Conservation (phyloP, 2,888 invertebrate species). For the Lysandra coridon region DNA sequence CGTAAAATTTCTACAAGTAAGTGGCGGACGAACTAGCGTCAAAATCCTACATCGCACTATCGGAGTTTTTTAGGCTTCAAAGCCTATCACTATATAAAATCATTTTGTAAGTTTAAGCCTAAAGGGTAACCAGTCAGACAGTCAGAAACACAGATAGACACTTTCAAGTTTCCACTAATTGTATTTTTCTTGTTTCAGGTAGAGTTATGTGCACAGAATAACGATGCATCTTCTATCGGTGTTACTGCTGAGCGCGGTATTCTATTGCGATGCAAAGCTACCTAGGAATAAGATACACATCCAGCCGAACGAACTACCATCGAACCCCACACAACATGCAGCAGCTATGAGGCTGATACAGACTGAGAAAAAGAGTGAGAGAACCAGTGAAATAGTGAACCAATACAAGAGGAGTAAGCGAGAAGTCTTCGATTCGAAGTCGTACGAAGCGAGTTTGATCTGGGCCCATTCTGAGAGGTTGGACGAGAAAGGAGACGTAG, state of each 20-base stretch:
- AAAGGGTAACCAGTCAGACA: no score
- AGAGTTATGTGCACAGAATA: constrained; percentile 56
- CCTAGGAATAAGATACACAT: constrained; percentile 58
- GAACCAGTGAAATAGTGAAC: constrained; percentile 66
- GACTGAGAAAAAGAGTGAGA: constrained; percentile 60
- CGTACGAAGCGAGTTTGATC: constrained; percentile 67
- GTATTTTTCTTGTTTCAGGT: constrained; percentile 59
- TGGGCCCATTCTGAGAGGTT: constrained; percentile 82
- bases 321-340: constrained; percentile 58
- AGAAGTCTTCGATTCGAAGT: constrained; percentile 71
- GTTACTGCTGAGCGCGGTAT: constrained; percentile 61
- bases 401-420: constrained; percentile 65
- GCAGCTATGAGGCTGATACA: constrained; percentile 57
- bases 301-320: constrained; percentile 61
- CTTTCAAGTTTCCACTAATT: not conserved
- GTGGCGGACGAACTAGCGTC: no score
- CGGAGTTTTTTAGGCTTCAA: no score
- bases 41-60: no score
- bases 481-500: constrained; percentile 76
- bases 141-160: no score
- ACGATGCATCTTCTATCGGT: constrained; percentile 65
- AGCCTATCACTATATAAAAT: no score
- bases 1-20: no score
- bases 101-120: no score
- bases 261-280: constrained; percentile 70